These are phyloP conservation scores for Contarinia nasturtii DNA, from an alignment of 1,140 invertebrate genomes.

Conservation along the genomic window DNA sequence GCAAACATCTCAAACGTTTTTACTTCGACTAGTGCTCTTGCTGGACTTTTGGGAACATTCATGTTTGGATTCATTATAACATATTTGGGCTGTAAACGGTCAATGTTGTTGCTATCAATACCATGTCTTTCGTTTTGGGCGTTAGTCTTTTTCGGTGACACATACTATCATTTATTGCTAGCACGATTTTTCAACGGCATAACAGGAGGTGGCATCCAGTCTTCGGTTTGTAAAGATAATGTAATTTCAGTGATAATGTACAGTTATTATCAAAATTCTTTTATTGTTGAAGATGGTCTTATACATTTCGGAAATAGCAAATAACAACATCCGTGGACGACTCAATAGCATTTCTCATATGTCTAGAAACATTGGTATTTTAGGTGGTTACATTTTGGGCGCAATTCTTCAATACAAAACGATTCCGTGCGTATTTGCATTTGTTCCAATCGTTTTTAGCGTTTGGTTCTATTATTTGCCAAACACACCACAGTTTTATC, in stretches of 20 bases:
- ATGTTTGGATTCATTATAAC: neutral
- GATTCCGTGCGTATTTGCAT: slow-evolving; percentile 43
- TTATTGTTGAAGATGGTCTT: slow-evolving; percentile 30
- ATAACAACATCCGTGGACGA: slow-evolving; percentile 40
- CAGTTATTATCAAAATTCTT: too few relatives aligned
- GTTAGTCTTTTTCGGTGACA: neutral
- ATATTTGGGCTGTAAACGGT: neutral
- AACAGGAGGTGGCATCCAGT: slow-evolving; percentile 1
- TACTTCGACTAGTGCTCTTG: neutral
- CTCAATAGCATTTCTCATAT: slow-evolving; percentile 68
- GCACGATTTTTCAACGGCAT: slow-evolving; percentile 33
- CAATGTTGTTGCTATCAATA: neutral
- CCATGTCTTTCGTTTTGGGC: neutral
- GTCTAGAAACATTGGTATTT: slow-evolving; percentile 60
- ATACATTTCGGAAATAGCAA: slow-evolving; percentile 40
- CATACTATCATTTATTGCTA: slow-evolving; percentile 2
- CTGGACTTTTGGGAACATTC: neutral
- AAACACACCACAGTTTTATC: slow-evolving; percentile 57
- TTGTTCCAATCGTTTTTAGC: slow-evolving; percentile 44
- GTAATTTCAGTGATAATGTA: too few relatives aligned
- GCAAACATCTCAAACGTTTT: too few relatives aligned
- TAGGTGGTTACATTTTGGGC: slow-evolving; percentile 54
- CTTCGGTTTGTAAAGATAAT: too few relatives aligned
- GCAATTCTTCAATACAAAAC: slow-evolving; percentile 36
- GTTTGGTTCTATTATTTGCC: slow-evolving; percentile 50